Percentiles rank a stretch among this genome's conserved stretches.
Conservation (phyloP, 2,888 invertebrate genomes). For the Acanthococcus lagerstroemiae region DNA sequence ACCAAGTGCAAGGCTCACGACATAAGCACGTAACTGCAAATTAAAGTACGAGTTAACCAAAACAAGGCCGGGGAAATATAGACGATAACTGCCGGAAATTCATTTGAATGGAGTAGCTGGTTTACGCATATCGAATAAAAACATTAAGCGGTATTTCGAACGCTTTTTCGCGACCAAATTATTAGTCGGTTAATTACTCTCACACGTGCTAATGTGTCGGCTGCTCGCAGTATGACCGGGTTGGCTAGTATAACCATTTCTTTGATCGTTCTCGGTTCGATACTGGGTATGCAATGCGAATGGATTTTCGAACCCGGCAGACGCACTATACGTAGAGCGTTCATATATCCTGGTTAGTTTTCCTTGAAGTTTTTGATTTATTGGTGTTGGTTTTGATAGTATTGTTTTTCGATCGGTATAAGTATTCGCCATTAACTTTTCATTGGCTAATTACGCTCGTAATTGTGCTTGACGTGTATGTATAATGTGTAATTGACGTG, state of each 20-base stretch:
- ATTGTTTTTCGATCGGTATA: too few species aligned
- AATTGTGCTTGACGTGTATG: too few species aligned
- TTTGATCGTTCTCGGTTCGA: background rate
- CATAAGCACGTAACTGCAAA: background rate
- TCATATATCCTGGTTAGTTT: background rate
- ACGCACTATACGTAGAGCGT: background rate
- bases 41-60: background rate
- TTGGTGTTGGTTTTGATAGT: too few species aligned
- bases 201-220: background rate
- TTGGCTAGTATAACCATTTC: background rate
- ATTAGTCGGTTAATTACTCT: background rate
- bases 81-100: background rate
- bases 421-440: too few species aligned
- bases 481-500: too few species aligned
- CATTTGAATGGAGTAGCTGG: background rate
- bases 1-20: too few species aligned
- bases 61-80: constrained; percentile 1
- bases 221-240: background rate
- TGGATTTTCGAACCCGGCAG: background rate
- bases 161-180: too few species aligned
- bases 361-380: too few species aligned
- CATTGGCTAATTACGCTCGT: too few species aligned
- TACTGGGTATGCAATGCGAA: background rate
- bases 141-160: background rate
- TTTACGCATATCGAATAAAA: background rate